These are phyloP conservation scores for Hyaena hyaena DNA, from an alignment of 2,113 vertebrate species.

Conservation along the genomic window DNA sequence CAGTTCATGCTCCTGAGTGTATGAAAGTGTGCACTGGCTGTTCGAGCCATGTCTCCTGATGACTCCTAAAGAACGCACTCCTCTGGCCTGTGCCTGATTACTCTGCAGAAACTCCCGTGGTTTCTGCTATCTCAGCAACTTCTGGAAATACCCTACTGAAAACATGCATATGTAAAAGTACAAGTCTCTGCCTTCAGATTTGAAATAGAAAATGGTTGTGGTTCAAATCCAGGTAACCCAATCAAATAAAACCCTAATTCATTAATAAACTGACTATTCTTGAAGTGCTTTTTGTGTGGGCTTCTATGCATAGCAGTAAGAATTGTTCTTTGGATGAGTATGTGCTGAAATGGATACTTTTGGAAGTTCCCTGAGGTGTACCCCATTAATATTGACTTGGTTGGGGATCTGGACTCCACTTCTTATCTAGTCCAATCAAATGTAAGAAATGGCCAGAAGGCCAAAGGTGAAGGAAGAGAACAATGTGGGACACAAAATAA, in stretches of 20 bases:
- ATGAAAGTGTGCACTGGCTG: slow-evolving; percentile 70
- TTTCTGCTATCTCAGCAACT: slow-evolving; percentile 62
- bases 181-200: background rate
- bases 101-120: slow-evolving; percentile 38
- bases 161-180: background rate
- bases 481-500: background rate
- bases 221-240: slow-evolving; percentile 8
- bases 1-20: slow-evolving; percentile 66
- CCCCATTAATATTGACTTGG: background rate
- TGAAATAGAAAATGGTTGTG: background rate
- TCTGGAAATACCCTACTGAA: slow-evolving; percentile 47
- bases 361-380: background rate
- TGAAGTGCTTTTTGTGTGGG: background rate
- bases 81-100: slow-evolving; percentile 60
- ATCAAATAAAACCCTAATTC: slow-evolving; percentile 25
- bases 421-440: background rate
- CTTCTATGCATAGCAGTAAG: background rate
- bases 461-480: background rate
- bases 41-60: slow-evolving; percentile 56
- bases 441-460: background rate
- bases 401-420: background rate
- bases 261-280: slow-evolving; percentile 1
- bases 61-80: slow-evolving; percentile 31
- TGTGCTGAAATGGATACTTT: background rate
- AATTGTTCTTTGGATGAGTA: background rate